These are phyloP conservation scores for Halocynthia roretzi DNA, from an alignment of 23 tunicate genomes.

Conservation along the genomic window DNA sequence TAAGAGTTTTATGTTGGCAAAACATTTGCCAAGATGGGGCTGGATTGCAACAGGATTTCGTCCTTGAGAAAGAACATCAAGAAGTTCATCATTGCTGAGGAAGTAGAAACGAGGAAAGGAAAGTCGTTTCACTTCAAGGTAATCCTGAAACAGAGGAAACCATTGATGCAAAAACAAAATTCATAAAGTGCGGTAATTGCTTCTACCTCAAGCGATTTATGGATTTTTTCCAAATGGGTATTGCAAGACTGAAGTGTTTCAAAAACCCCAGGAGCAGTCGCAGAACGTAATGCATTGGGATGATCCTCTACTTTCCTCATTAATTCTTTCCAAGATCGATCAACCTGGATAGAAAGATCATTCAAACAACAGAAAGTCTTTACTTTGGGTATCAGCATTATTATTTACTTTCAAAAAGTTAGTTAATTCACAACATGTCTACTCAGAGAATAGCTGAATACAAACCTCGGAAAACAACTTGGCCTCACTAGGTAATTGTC, in stretches of 20 bases:
- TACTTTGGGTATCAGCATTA: no score
- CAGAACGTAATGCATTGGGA: conserved; percentile 75
- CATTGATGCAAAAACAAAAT: not conserved
- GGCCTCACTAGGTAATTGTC: conserved; percentile 78
- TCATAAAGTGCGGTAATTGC: not conserved
- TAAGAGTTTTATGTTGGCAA: conserved; percentile 72
- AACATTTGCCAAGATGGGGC: conserved; percentile 88
- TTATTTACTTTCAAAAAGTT: no score
- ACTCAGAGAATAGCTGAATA: not conserved
- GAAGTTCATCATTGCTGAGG: conserved; percentile 95
- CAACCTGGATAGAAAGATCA: conserved; percentile 51
- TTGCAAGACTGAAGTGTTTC: conserved; percentile 76
- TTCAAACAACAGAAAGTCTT: no score
- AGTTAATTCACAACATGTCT: no score
- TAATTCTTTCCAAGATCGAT: conserved; percentile 71
- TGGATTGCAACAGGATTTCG: conserved; percentile 66
- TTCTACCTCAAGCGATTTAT: conserved; percentile 76
- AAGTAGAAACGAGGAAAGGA: conserved; percentile 95
- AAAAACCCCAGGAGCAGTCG: conserved; percentile 86
- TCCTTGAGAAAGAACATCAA: conserved; percentile 72
- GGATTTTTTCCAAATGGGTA: conserved; percentile 74
- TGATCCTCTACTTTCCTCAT: conserved; percentile 86
- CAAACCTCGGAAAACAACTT: conserved; percentile 61
- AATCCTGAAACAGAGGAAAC: conserved; percentile 53
- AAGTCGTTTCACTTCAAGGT: conserved; percentile 78